Base-by-base conservation (phyloP, 2,888 invertebrate genomes). In the Lacanobia wlatinum region DNA sequence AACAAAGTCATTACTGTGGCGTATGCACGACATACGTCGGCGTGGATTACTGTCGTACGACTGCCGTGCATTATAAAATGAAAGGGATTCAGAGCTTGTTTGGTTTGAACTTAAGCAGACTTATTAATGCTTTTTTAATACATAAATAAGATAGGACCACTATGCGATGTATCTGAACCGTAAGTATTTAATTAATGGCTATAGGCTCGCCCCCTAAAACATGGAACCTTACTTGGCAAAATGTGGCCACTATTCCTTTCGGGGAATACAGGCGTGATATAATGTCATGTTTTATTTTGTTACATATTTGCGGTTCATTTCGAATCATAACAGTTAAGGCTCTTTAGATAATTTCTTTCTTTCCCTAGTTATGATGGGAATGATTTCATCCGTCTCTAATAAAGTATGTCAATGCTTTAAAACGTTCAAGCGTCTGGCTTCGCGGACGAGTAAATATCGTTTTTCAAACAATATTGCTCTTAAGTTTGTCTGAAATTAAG, bases 401-500 rank as follows among this genome's bases (percentile, higher is more conserved):
- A 40, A 74, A 63, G 55, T 69, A 77, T 68, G 65, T 48, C 71
- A 70, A 62, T 77, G 43, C 53, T 62, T 76, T 73, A 16, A 38
- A 75, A 70, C 63, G 2, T 60, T 59, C 18, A 48, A 34, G 61
- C n/a, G 61, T 73, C 52, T 52, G 52, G 48, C n/a, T 76, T 70
- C 55, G 56, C 70, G 58, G 70, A 69, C 66, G 60, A 61, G 46
- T 18, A n/a, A 38, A 38, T 80, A 12, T 43, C 14, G 14, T 73
- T 64, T 69, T 59, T 67, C 69, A 71, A 71, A 58, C 65, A 55
- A 56, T 58, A 50, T 74, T 70, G 70, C 75, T 66, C 68, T 66
- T 63, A 68, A 70, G 61, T 72, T 74, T 76, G 82, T 80, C 76
- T 87, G 80, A 85, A 76, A 70, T 65, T 34, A 76, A 62, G 46